Percentiles rank a stretch among this genome's conserved stretches.
These are phyloP conservation scores for Anticlea derivata DNA, from an alignment of 2,888 invertebrate genomes.

Conservation along the genomic window DNA sequence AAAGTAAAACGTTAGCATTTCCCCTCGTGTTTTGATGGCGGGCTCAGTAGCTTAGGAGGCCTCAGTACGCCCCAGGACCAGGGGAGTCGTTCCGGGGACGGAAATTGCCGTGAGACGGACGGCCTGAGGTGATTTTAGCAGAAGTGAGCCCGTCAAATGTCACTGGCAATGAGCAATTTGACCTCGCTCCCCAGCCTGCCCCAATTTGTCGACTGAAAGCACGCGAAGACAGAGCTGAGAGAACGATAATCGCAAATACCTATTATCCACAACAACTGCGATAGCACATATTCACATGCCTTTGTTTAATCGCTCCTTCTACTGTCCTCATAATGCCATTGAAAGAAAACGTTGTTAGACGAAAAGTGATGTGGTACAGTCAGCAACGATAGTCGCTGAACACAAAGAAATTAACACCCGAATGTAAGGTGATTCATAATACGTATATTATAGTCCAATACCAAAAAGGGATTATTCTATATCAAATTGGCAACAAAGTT, in stretches of 20 bases:
- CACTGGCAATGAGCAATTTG: slow-evolving; percentile 60
- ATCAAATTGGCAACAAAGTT: too few relatives aligned
- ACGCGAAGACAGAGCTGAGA: slow-evolving; percentile 37
- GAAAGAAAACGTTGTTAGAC: background rate
- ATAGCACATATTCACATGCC: background rate
- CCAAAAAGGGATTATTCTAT: too few relatives aligned
- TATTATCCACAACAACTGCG: slow-evolving; percentile 33
- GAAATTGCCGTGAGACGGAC: slow-evolving; percentile 61
- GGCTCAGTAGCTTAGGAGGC: slow-evolving; percentile 32
- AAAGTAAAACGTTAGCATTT: slow-evolving; percentile 63
- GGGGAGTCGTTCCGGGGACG: slow-evolving; percentile 64
- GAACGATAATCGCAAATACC: slow-evolving; percentile 45
- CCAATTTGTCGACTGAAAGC: slow-evolving; percentile 56
- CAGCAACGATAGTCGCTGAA: too few relatives aligned
- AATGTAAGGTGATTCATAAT: too few relatives aligned
- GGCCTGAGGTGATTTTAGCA: slow-evolving; percentile 56
- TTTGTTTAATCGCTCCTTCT: background rate
- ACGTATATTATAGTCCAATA: too few relatives aligned
- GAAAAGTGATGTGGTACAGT: too few relatives aligned
- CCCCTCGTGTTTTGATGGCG: slow-evolving; percentile 53
- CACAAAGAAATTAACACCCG: too few relatives aligned
- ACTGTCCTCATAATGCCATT: background rate
- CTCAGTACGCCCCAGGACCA: slow-evolving; percentile 39
- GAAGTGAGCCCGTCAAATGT: slow-evolving; percentile 64
- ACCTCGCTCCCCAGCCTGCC: slow-evolving; percentile 48